Base-by-base conservation (phyloP, 2,888 invertebrate genomes). In the Nudaria mundana region DNA sequence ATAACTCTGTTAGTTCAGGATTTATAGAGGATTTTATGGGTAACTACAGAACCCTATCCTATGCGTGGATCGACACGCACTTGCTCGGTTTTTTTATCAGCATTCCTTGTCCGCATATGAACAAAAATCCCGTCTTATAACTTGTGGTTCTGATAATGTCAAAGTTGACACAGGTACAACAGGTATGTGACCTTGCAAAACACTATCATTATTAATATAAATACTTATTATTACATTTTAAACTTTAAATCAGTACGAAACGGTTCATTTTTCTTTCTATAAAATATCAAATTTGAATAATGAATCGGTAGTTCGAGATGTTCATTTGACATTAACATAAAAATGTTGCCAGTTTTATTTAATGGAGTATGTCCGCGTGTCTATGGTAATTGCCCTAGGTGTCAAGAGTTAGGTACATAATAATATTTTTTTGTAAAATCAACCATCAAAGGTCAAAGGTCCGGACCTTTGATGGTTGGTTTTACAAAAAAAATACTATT, bases 91-190 rank as follows among this genome's bases (percentile, higher is more conserved):
- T n/a, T n/a, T n/a, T 12, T 31, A 16, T 2, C 15, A 16, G 1
- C 15, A 12, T 39, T 41, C 40, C 45, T 30, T 12, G 3, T 10
- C 22, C 24, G 22, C 37, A 26, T 39, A 20, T 40, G 30, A 47
- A 40, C 8, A 8, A 26, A 40, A 45, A 40, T 44, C 45, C 39
- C 40, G 38, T 22, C 46, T 34, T 32, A 18, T 20, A 22, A 32
- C 23, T 39, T 30, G 29, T 10, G 43, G 66, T 70, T 74, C 60
- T 48, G n/a, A 45, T 59, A 80, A 81, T 80, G 78, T 76, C 78
- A 81, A 68, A 80, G 79, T 72, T 80, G 71, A 74, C 65, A 65
- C 61, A 55, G n/a, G n/a, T n/a, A n/a, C n/a, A 65, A 34, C 48
- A 59, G 44, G 51, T 40, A 37, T 47, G 24, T 54, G 66, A 64